Base-by-base conservation (phyloP, 2,113 vertebrate genomes). In the Microtus montanus region DNA sequence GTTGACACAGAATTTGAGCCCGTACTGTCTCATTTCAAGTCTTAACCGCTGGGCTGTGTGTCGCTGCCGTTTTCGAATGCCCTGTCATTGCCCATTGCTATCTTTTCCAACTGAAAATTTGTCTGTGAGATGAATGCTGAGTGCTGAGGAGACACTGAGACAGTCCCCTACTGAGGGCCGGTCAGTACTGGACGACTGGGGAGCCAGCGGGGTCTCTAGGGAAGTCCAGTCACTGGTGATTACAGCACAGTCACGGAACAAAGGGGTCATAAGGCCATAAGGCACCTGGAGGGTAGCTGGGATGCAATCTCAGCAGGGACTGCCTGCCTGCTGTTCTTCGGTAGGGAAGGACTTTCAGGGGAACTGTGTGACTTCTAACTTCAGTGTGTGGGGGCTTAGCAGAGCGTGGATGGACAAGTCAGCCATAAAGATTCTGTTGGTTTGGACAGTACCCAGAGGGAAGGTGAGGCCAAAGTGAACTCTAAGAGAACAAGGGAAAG, bases 221-320 rank as follows among this genome's bases (percentile, higher is more conserved):
- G 68, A 75, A 93, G 33, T 33, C 63, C 5, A 7, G 54, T 2
- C 41, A 90, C 26, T 33, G 78, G n/a, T 78, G 44, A 44, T 95
- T 89, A 3, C 47, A 49, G 83, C 38, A 79, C 41, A 73, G 74
- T 79, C 90, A 70, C 13, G 83, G 64, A 70, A 58, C 0, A 63
- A 58, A 95, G 75, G 9, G 47, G 44, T 24, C 30, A 8, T 2
- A 61, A 64, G 75, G 68, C 26, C 61, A 85, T 49, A 71, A 86
- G 80, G 2, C 30, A 78, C 20, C 1, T 30, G 44, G 84, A 58
- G 9, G 89, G 33, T 87, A 89, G 88, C 28, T 1, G 0, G 17
- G 94, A 68, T 95, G 89, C 82, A 93, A 73, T 14, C 10, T 33
- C 5, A 58, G 49, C 44, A 82, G 68, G 68, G 87, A 92, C 30